Evolutionary conservation across 2,888 invertebrate species (phyloP), one percentile per base, ranked within the genome.

Genomic region (Synanthedon tipuliformis): DNA sequence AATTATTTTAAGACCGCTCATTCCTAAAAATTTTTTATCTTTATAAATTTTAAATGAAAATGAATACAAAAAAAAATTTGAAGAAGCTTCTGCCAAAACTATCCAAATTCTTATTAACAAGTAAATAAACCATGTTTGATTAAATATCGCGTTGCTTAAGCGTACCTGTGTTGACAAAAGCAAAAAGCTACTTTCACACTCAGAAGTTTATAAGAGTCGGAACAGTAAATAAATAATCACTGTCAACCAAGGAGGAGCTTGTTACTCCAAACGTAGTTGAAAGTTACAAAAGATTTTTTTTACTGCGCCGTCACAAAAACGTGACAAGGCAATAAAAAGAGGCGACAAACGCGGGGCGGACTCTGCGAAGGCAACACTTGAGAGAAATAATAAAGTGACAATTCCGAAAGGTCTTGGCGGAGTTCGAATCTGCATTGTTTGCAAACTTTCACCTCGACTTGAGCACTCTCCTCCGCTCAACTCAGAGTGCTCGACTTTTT

Each of bases 401-500:
- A 45, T 15, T 45, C 23, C 45, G 45, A 45, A 45, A 45, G 45
- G 45, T 45, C 45, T 15, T 15, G 45, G 45, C 45, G 45, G 45
- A 45, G 16, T 40, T 15, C 13, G 51, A 13, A 54, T 51, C 48
- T 51, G 53, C 53, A 55, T 55, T 52, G 53, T 53, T 53, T 54
- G 52, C 52, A 41, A 52, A 50, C 49, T 15, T 53, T 45, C 15
- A 45, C 45, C 45, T 45, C 45, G 45, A 45, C 45, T 45, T 12
- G 45, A 15, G 45, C 15, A 45, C 45, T n/a, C 15, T 45, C 15
- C 15, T 45, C 15, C 8, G 13, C 45, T 45, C 45, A 15, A 45
- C n/a, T 45, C 15, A 2, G 45, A 15, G 13, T 45, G 15, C 13
- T 34, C 34, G 34, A 34, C 45, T 45, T 45, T 45, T 45, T 45